phyloP scores from a whole-genome alignment of 2,888 invertebrate species.

The Nezara viridula region DNA sequence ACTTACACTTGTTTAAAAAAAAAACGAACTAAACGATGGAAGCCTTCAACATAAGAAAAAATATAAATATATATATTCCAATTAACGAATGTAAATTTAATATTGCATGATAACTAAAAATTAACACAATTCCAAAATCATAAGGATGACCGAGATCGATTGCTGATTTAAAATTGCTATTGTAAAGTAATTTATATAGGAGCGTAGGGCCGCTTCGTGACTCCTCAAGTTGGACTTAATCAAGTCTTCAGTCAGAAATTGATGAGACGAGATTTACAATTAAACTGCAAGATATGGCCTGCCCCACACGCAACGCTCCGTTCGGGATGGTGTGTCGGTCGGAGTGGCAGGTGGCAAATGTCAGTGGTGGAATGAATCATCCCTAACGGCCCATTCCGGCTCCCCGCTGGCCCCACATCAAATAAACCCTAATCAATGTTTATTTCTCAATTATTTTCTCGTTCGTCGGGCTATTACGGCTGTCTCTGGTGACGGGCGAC shows the following conservation, averaged over 20 bases:
- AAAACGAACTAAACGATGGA: no score
- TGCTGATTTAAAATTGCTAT: neutral
- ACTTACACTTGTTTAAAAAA: no score
- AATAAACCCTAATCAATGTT: constrained; percentile 26
- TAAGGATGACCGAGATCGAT: neutral
- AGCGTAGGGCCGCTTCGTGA: neutral
- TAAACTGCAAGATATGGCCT: neutral
- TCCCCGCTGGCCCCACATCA: neutral
- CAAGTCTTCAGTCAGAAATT: constrained; percentile 22
- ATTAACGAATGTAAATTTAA: neutral
- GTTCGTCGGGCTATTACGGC: neutral
- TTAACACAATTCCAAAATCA: neutral
- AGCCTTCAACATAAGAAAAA: no score
- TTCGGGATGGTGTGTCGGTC: neutral
- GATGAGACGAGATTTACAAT: constrained; percentile 37
- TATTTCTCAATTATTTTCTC: constrained; percentile 28
- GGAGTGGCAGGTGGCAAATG: constrained; percentile 21
- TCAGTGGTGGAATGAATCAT: constrained; percentile 18
- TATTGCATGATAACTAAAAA: neutral
- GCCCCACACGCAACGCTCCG: neutral
- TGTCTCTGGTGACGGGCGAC: neutral
- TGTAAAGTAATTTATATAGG: neutral
- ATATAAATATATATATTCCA: no score
- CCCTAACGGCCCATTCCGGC: constrained; percentile 24
- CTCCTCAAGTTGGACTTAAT: neutral